Conservation (phyloP, 2,113 vertebrate species). For the Heteronetta atricapilla region DNA sequence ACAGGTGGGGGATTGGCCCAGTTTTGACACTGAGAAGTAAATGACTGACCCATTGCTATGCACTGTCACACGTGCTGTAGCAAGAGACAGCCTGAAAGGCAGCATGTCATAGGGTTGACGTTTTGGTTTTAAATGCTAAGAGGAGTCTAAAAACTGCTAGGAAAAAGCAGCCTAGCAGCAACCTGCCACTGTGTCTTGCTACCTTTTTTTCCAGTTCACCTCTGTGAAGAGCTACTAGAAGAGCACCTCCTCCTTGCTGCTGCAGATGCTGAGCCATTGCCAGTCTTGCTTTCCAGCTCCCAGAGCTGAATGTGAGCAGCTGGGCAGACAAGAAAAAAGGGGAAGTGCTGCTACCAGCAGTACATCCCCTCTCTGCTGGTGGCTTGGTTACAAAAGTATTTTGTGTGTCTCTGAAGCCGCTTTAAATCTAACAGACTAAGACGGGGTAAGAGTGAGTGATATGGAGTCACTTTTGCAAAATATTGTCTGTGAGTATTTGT, state of each 20-base stretch:
- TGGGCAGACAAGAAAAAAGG: neutral
- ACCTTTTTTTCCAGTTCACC: neutral
- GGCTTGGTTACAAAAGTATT: neutral
- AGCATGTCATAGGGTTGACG: neutral
- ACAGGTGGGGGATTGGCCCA: neutral
- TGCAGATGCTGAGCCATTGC: neutral
- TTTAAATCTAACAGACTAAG: neutral
- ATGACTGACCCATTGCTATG: neutral
- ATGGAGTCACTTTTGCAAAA: neutral
- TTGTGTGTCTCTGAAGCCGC: neutral
- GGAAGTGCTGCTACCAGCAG: neutral
- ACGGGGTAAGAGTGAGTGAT: neutral
- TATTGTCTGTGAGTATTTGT: fast-evolving
- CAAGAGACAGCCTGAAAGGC: neutral
- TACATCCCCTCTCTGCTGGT: neutral
- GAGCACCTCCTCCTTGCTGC: neutral
- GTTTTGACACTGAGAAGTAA: neutral
- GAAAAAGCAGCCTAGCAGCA: neutral
- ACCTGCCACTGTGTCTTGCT: neutral
- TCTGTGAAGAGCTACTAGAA: neutral
- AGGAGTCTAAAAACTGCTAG: neutral
- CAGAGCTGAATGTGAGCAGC: neutral
- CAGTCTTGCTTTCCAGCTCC: neutral
- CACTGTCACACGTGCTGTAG: neutral
- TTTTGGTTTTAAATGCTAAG: neutral